Evolutionary conservation across 2,113 vertebrate genomes (phyloP), one percentile per base, ranked within the genome.

Genomic region (Orthonyx spaldingii): DNA sequence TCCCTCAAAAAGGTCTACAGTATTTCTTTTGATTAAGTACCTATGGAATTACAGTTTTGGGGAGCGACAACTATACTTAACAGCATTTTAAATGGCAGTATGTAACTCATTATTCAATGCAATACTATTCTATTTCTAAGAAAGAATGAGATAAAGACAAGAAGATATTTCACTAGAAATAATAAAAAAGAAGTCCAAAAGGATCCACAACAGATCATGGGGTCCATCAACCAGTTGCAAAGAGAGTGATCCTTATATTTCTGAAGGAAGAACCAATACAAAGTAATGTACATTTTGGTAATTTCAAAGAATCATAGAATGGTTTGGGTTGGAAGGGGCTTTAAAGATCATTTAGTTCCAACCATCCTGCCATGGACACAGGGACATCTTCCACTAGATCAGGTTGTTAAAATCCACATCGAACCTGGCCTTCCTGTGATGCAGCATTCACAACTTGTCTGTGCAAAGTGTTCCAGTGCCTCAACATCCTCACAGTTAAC

Each of bases 11-110:
- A 94, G 60, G 39, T 81, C 76, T 89, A 57, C 20, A 46, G 20
- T 63, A 88, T 89, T 93, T 80, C 77, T 94, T 96, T 93, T 91
- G 22, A 79, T 95, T 72, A 93, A 92, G 55, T 83, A 96, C 41
- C 32, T 79, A 72, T 27, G 74, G 94, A 92, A 80, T 87, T 90
- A 46, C 27, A 90, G 33, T 72, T 91, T 87, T 52, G 47, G 46
- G 27, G 50, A 91, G 42, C 6, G 8, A 72, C 39, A 86, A 10
- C n/a, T 44, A n/a, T 72, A 87, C 66, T 94, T 89, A 78, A 83
- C 23, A 89, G 21, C 8, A 84, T 69, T 91, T 93, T 86, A 87
- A 96, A 84, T 71, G 33, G 39, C 4, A 13, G 42, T 28, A 65
- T 33, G 55, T 35, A 95, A 83, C 61, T 91, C 46, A 68, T 91